phyloP scores from a whole-genome alignment of 2,113 vertebrate genomes.

The Paratilapia polleni region DNA sequence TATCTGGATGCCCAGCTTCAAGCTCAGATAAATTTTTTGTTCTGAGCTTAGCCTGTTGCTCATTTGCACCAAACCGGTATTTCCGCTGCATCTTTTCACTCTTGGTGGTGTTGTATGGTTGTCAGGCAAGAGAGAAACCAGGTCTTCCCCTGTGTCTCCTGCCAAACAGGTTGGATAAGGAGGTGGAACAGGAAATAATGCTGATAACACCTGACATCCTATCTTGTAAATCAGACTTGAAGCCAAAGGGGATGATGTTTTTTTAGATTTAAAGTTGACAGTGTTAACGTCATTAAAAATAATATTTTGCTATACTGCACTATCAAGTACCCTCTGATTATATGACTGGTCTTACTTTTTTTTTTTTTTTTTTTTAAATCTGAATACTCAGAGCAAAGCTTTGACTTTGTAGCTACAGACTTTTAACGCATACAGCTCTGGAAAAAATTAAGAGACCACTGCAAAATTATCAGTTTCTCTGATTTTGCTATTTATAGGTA shows the following conservation, averaged over 20 bases:
- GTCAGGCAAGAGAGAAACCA: constrained; percentile 26
- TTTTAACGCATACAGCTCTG: background rate
- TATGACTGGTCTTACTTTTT: background rate
- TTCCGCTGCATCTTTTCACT: constrained; percentile 3
- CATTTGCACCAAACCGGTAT: background rate
- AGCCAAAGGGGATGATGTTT: background rate
- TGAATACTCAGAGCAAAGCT: background rate
- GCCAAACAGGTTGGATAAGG: constrained; percentile 59
- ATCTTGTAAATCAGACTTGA: constrained; percentile 21
- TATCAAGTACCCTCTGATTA: background rate
- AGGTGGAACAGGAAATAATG: constrained; percentile 23
- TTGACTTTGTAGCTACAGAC: background rate
- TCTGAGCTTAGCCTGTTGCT: background rate
- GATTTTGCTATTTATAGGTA: no score
- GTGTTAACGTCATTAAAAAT: background rate
- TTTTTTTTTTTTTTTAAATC: background rate
- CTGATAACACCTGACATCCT: constrained; percentile 1
- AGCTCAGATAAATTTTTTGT: background rate
- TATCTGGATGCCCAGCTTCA: background rate
- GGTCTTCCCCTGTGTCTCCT: constrained; percentile 40
- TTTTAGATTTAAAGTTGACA: background rate
- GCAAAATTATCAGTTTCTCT: no score
- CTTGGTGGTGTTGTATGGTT: constrained; percentile 29
- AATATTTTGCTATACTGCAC: background rate
- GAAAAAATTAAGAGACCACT: no score